Evolutionary conservation across 2,113 vertebrate species (phyloP), one percentile per base, ranked within the genome.

Genomic region (Chinchilla lanigera): DNA sequence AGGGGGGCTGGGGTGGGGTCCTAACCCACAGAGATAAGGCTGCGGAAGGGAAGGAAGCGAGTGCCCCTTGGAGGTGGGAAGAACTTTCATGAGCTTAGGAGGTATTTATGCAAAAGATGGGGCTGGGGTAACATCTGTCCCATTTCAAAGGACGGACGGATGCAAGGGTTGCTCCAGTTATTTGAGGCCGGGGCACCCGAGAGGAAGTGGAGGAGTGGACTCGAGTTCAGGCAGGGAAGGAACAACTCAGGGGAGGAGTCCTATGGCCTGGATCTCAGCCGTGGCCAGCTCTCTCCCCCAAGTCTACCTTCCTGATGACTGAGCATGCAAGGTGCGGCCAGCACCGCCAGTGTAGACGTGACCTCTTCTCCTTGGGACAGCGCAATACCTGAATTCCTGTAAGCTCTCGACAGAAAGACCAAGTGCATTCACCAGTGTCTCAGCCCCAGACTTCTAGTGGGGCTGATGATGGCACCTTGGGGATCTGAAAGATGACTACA

Each of bases 321-420:
- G 20, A 69, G 52, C 10, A 1, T 7, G 71, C 30, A 58, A 4
- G n/a, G 22, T 5, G 38, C 28, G 83, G 82, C 90, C 77, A 26
- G 90, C 87, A 58, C 17, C 35, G 85, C 47, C 75, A 71, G 58
- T 54, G 24, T 41, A 69, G 35, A 5, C 52, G 22, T 38, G 5
- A 38, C 41, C 44, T 73, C 7, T 26, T 98, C 92, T 93, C 16
- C 65, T 94, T 93, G 87, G 71, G 22, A 35, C 56, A 65, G 47
- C 17, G 11, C 1, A 10, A 9, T 12, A 19, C n/a, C 56, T 8
- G 71, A 33, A 7, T 94, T 0, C 0, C 13, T 8, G 54, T 1
- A 8, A 81, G 96, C 77, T 93, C 58, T 9, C 7, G 38, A 26
- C 58, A 67, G 63, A 58, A 83, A 67, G 67, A 69, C 28, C 33